phyloP scores from a whole-genome alignment of 2,888 invertebrate species.

The Thymelicus acteon region DNA sequence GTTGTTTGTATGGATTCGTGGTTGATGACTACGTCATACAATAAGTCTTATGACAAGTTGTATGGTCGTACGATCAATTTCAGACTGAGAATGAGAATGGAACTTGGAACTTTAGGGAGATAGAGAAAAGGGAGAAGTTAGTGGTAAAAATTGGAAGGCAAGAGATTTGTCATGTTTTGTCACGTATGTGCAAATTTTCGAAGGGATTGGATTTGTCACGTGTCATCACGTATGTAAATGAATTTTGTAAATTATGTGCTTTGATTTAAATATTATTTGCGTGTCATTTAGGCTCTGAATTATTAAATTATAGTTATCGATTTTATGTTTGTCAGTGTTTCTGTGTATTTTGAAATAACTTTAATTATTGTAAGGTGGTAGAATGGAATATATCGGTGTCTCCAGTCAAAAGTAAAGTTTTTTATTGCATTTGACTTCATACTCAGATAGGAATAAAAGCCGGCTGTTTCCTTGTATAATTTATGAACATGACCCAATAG shows the following conservation, averaged over 20 bases:
- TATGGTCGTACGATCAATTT: conserved; percentile 8
- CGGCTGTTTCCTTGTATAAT: no score
- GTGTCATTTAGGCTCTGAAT: not conserved
- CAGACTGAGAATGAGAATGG: conserved; percentile 13
- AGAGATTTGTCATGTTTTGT: conserved; percentile 13
- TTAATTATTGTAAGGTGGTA: not conserved
- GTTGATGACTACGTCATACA: not conserved
- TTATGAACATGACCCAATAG: no score
- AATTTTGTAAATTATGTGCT: conserved; percentile 7
- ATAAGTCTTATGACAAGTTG: not conserved
- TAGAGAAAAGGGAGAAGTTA: not conserved
- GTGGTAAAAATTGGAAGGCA: not conserved
- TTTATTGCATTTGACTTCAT: not conserved
- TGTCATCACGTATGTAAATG: conserved; percentile 31
- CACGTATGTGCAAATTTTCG: conserved; percentile 16
- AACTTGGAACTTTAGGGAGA: not conserved
- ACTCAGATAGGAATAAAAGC: no score
- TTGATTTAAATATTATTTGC: not conserved
- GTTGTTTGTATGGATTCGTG: not conserved
- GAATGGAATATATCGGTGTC: not conserved
- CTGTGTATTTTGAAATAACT: not conserved
- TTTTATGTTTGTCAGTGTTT: not conserved
- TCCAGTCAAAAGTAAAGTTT: not conserved
- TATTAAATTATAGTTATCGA: not conserved
- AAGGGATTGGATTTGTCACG: not conserved